These are phyloP conservation scores for Osmerus eperlanus DNA, from an alignment of 2,113 vertebrate genomes.

Conservation along the genomic window DNA sequence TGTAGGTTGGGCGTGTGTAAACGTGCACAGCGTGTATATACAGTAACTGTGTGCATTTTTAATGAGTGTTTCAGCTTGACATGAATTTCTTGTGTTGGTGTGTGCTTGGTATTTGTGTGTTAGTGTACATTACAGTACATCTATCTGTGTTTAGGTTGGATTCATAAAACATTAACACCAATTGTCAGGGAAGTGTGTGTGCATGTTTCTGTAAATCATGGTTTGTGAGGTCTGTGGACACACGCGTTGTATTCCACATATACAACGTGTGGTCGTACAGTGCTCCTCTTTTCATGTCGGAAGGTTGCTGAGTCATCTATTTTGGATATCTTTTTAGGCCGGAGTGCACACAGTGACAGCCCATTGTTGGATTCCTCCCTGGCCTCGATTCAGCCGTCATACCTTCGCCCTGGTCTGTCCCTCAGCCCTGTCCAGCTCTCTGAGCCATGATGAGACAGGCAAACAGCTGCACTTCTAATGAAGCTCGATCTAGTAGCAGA, in stretches of 20 bases:
- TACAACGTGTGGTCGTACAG: not conserved
- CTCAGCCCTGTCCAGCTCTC: constrained; percentile 41
- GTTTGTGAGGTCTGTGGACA: not conserved
- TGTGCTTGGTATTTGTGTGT: not conserved
- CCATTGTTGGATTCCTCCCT: not conserved
- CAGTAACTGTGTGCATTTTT: too few species aligned
- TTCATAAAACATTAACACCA: not conserved
- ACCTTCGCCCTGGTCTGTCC: constrained; percentile 31
- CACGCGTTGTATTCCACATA: not conserved
- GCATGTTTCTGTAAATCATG: not conserved
- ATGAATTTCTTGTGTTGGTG: not conserved
- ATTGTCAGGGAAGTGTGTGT: not conserved
- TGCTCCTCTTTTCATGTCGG: not conserved
- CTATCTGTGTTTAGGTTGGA: not conserved
- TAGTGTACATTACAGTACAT: not conserved
- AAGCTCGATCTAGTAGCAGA: constrained; percentile 30
- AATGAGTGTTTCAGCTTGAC: not conserved
- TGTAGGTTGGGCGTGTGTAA: too few species aligned
- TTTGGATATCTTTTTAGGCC: not conserved
- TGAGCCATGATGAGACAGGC: constrained; percentile 26
- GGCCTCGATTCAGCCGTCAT: not conserved
- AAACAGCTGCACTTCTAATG: constrained; percentile 63
- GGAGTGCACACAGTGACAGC: not conserved
- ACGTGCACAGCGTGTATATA: too few species aligned
- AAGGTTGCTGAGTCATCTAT: not conserved